These are phyloP conservation scores for Excalfactoria chinensis DNA, from an alignment of 2,113 vertebrate species.

Conservation along the genomic window DNA sequence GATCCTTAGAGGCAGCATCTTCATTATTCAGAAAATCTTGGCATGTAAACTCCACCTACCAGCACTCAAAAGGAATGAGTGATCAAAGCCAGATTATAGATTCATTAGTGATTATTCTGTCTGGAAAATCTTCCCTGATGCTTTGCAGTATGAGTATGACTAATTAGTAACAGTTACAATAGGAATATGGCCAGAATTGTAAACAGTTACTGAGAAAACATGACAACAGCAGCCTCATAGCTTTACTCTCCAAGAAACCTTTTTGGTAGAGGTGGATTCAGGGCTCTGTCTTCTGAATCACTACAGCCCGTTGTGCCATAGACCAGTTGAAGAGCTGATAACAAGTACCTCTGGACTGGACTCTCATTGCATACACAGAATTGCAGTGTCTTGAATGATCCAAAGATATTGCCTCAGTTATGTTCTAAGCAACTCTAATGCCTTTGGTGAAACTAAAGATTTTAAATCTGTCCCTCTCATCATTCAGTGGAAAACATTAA, in stretches of 20 bases:
- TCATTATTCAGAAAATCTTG: constrained; percentile 62
- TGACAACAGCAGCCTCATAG: neutral
- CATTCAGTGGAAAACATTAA: no score
- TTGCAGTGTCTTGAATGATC: neutral
- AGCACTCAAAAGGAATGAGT: constrained; percentile 68
- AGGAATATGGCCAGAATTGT: neutral
- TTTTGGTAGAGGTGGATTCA: neutral
- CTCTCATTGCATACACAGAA: neutral
- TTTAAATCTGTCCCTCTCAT: no score
- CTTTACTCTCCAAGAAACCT: neutral
- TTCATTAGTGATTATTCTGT: constrained; percentile 67
- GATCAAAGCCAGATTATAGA: constrained; percentile 69
- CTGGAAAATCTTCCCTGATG: constrained; percentile 55
- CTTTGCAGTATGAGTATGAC: constrained; percentile 16
- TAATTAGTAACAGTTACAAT: constrained; percentile 2
- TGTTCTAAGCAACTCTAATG: neutral
- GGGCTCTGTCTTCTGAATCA: neutral
- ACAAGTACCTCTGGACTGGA: neutral
- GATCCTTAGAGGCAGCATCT: constrained; percentile 50
- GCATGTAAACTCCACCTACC: constrained; percentile 69
- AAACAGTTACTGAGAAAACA: neutral
- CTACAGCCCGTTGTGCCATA: neutral
- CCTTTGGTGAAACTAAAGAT: neutral
- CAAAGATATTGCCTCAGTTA: neutral
- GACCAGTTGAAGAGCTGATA: accelerated